Percentiles rank a stretch among this genome's conserved stretches.
Evolutionary conservation across 2,797 vertebrate genomes (phyloP).

Genomic region (Paratrypauchen microcephalus): DNA sequence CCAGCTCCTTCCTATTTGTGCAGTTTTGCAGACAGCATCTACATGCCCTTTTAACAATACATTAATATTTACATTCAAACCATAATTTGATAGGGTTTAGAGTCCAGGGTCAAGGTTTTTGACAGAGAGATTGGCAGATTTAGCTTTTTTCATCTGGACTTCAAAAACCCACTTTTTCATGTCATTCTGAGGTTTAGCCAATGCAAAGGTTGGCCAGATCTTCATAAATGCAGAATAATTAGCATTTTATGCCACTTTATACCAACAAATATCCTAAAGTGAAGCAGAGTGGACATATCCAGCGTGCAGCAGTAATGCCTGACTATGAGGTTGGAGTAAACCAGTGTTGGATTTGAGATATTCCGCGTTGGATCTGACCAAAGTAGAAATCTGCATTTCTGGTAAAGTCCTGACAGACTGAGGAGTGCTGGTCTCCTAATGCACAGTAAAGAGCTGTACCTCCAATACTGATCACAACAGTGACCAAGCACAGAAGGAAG

Average conservation of each 20-base stretch:
- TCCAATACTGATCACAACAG: conserved; percentile 94
- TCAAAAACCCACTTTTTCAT: neutral
- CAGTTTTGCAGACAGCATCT: conserved; percentile 25
- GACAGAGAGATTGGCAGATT: neutral
- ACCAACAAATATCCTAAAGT: conserved; percentile 6
- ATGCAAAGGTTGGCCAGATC: conserved; percentile 7
- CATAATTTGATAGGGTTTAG: conserved; percentile 4
- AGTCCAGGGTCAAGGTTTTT: neutral
- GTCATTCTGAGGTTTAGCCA: neutral
- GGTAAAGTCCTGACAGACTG: conserved; percentile 93
- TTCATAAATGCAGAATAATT: conserved; percentile 9
- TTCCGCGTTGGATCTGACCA: conserved; percentile 82
- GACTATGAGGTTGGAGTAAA: conserved; percentile 78
- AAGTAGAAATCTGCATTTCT: conserved; percentile 93
- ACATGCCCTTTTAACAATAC: conserved; percentile 31
- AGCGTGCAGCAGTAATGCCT: conserved; percentile 6
- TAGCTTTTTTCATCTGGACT: neutral
- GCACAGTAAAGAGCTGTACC: conserved; percentile 96
- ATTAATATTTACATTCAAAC: conserved; percentile 19
- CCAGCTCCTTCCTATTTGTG: conserved; percentile 42
- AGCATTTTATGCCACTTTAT: conserved; percentile 9
- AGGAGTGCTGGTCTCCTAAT: conserved; percentile 88
- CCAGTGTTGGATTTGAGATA: conserved; percentile 89
- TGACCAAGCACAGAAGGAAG: conserved; percentile 90
- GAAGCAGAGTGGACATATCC: neutral